Conservation (phyloP, 2,888 invertebrate genomes). For the Brenthis daphne region DNA sequence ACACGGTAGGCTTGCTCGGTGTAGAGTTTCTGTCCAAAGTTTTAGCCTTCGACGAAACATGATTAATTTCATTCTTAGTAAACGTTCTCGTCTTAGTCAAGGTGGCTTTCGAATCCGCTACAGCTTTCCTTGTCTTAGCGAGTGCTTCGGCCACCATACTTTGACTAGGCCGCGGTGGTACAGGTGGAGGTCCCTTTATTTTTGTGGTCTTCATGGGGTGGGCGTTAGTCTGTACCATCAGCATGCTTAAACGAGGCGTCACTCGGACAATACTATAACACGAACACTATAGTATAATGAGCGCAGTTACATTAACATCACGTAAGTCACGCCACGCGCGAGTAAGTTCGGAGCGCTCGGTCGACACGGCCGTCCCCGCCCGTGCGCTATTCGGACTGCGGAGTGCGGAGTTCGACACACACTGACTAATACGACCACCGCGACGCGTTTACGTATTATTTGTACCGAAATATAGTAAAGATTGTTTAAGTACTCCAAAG, state of each 20-base stretch:
- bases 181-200: constrained; percentile 87
- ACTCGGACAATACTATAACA: constrained; percentile 78
- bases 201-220: constrained; percentile 79
- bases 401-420: constrained; percentile 45
- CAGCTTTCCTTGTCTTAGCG: constrained; percentile 84
- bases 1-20: constrained; percentile 58
- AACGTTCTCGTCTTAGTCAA: constrained; percentile 68
- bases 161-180: constrained; percentile 90
- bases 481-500: too few species aligned
- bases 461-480: neutral
- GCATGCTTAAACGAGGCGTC: constrained; percentile 71
- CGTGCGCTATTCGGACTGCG: constrained; percentile 67
- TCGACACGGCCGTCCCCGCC: constrained; percentile 61
- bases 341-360: constrained; percentile 49
- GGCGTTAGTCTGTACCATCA: constrained; percentile 82
- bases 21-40: constrained; percentile 67
- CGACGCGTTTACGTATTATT: constrained; percentile 28
- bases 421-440: constrained; percentile 39
- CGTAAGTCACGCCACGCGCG: constrained; percentile 63
- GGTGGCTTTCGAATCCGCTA: constrained; percentile 74
- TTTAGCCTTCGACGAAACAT: constrained; percentile 62
- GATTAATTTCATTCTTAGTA: constrained; percentile 62
- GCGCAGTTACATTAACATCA: constrained; percentile 67
- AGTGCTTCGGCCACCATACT: constrained; percentile 87
- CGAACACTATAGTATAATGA: constrained; percentile 75